Evolutionary conservation across 2,888 invertebrate species (phyloP), one percentile per base, ranked within the genome.

Genomic region (Xestoiulus laeticollis): DNA sequence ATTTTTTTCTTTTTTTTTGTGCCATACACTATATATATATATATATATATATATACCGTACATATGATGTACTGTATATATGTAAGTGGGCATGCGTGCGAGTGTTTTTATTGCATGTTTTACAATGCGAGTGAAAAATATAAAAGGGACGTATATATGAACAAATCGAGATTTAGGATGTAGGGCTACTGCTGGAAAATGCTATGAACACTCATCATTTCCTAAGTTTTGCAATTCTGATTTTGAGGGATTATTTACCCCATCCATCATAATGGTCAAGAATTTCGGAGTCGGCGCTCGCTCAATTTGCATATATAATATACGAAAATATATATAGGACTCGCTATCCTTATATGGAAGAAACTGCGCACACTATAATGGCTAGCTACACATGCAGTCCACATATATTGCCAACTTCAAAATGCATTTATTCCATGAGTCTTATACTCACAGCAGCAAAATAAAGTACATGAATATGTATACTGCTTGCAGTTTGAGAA

Each of bases 121-220:
- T 78, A 78, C 78, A 78, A 78, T 78, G 78, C 78, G 26, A 78
- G 78, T 78, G 26, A 78, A 78, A 78, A 78, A 78, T 78, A 78
- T 78, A 78, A 30, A 78, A 78, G 30, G 78, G 30, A 12, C 30
- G 16, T 78, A n/a, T n/a, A n/a, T n/a, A 26, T 30, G 59, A 68
- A 68, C 59, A 68, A 68, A 68, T 68, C 59, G 22, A 78, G 30
- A 78, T 78, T 30, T 78, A 32, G 78, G 78, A 30, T 30, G 16
- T 78, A 59, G 22, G 59, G 59, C 59, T 59, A 16, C 78, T 78
- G 30, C 30, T n/a, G 26, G 30, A 78, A 78, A 78, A 32, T 26
- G 78, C 30, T 14, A 78, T 78, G 78, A 78, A 30, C 78, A 78
- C 78, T 30, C 78, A 30, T 78, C 78, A 78, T 78, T 78, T 78